Evolutionary conservation across 2,797 vertebrate species (phyloP).

Genomic region (Sciaenops ocellatus): DNA sequence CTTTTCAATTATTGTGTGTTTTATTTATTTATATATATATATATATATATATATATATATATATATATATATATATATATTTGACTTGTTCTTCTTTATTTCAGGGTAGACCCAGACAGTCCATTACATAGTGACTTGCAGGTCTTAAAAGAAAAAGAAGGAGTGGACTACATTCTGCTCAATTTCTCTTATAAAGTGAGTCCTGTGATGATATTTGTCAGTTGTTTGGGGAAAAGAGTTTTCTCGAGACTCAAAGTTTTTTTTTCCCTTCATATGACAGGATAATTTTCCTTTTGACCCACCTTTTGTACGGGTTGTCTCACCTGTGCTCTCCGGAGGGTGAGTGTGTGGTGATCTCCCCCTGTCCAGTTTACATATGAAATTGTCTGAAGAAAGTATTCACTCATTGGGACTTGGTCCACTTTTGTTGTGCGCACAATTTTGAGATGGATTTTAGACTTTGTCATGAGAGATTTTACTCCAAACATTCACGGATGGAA

Average conservation of each 20-base stretch:
- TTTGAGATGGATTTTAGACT: background rate
- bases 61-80: slow-evolving; percentile 3
- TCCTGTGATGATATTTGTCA: slow-evolving; percentile 10
- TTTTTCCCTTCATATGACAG: slow-evolving; percentile 75
- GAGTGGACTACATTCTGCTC: slow-evolving; percentile 97
- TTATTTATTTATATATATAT: background rate
- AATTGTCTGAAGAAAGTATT: background rate
- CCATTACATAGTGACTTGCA: slow-evolving; percentile 97
- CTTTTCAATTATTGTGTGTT: background rate
- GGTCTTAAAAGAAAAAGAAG: slow-evolving; percentile 99
- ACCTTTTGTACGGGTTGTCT: slow-evolving; percentile 97
- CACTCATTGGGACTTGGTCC: background rate
- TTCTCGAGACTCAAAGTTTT: background rate
- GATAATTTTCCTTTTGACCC: slow-evolving; percentile 99
- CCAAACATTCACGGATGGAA: background rate
- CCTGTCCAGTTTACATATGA: slow-evolving; percentile 1
- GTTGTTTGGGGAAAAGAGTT: background rate
- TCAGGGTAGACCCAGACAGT: slow-evolving; percentile 97
- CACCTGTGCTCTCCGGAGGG: slow-evolving; percentile 98
- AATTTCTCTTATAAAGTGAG: slow-evolving; percentile 99
- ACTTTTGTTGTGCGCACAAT: slow-evolving; percentile 9
- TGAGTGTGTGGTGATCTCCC: slow-evolving; percentile 78
- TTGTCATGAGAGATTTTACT: slow-evolving; percentile 1
- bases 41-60: slow-evolving; percentile 5
- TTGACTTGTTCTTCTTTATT: slow-evolving; percentile 12